Evolutionary conservation across 2,113 vertebrate genomes (phyloP).

Genomic region (Barbus barbus): DNA sequence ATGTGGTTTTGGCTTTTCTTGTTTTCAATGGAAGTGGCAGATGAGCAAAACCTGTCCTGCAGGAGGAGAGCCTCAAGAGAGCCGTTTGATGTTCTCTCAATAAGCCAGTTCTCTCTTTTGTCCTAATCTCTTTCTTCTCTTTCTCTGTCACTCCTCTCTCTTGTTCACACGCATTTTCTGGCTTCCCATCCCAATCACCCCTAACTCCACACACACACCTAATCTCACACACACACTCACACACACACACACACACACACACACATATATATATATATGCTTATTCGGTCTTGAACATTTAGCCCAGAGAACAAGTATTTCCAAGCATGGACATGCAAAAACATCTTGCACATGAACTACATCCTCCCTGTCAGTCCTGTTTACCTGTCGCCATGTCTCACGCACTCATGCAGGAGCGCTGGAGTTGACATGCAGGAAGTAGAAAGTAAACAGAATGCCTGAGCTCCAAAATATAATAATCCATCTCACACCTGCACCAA

Average conservation of each 20-base stretch:
- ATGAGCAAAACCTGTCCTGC: constrained; percentile 58
- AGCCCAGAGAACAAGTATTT: not conserved
- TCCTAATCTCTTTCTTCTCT: constrained; percentile 43
- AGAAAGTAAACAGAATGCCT: constrained; percentile 48
- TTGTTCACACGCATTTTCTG: not conserved
- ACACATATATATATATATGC: too few species aligned
- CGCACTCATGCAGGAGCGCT: constrained; percentile 28
- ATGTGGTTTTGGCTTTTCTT: constrained; percentile 34
- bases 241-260: not conserved
- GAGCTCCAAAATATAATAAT: constrained; percentile 8
- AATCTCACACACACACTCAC: not conserved
- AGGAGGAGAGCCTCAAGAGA: constrained; percentile 24
- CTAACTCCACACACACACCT: not conserved
- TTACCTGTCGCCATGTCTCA: constrained; percentile 46
- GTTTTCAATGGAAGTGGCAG: constrained; percentile 35
- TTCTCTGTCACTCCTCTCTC: constrained; percentile 24
- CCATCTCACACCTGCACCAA: constrained; percentile 14
- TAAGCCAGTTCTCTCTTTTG: constrained; percentile 43
- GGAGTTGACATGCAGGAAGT: constrained; percentile 48
- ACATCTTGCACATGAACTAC: constrained; percentile 51
- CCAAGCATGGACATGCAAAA: constrained; percentile 55
- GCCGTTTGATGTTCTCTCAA: constrained; percentile 46
- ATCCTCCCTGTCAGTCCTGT: constrained; percentile 60
- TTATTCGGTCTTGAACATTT: too few species aligned
- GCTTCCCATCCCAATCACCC: not conserved